phyloP scores from a whole-genome alignment of 1,140 invertebrate species.

The Maniola jurtina region DNA sequence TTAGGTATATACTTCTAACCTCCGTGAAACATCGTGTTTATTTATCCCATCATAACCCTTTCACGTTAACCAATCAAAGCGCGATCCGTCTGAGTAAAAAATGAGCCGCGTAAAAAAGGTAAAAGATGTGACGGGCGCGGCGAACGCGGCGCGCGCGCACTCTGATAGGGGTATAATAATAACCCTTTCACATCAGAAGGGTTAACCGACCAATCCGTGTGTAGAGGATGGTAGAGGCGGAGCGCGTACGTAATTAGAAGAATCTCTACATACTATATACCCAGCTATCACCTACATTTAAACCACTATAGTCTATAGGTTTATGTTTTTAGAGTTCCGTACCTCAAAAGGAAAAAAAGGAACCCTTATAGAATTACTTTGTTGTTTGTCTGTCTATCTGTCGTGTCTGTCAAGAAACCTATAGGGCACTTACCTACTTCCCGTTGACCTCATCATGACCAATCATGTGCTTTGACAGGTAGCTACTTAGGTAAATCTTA shows the following conservation, averaged over 20 bases:
- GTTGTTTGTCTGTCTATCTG: too few relatives aligned
- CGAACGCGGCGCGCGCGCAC: slow-evolving; percentile 55
- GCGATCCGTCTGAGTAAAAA: slow-evolving; percentile 48
- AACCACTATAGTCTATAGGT: too few relatives aligned
- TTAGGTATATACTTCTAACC: background rate
- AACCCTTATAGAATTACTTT: too few relatives aligned
- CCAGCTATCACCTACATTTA: too few relatives aligned
- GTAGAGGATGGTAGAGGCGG: slow-evolving; percentile 63
- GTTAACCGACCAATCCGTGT: slow-evolving; percentile 63
- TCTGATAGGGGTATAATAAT: slow-evolving; percentile 61
- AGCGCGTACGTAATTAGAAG: slow-evolving; percentile 39
- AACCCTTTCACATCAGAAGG: slow-evolving; percentile 70
- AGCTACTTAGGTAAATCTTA: too few relatives aligned
- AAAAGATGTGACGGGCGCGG: slow-evolving; percentile 54
- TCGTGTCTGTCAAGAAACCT: too few relatives aligned
- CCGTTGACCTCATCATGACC: too few relatives aligned
- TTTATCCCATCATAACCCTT: slow-evolving; percentile 71
- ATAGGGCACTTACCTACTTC: too few relatives aligned
- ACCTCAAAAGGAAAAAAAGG: too few relatives aligned
- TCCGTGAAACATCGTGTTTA: slow-evolving; percentile 45
- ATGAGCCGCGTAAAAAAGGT: slow-evolving; percentile 59
- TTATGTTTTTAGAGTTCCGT: too few relatives aligned
- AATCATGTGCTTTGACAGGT: too few relatives aligned
- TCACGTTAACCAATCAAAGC: slow-evolving; percentile 60
- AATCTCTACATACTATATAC: background rate